Percentiles rank a stretch among this genome's conserved stretches.
Conservation (phyloP, 2,888 invertebrate genomes). For the Clanis bilineata region DNA sequence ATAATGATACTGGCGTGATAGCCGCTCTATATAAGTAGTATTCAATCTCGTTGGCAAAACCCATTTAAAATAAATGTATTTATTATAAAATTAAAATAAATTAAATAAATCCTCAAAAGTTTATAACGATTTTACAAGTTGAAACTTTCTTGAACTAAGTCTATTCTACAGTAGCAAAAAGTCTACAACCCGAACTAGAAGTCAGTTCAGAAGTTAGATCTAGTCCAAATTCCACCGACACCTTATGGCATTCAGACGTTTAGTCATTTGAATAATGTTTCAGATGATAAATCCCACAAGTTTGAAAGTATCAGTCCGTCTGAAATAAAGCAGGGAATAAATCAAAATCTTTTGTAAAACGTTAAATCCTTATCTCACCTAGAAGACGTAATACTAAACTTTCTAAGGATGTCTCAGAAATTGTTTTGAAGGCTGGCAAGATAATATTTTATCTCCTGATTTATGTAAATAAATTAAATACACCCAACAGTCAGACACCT, state of each 20-base stretch:
- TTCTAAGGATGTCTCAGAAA: background rate
- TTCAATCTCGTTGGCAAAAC: too few species aligned
- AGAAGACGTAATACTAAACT: slow-evolving; percentile 17
- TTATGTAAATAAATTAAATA: too few species aligned
- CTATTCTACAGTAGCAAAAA: background rate
- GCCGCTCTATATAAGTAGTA: too few species aligned
- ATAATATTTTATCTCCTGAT: background rate
- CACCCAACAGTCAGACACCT: too few species aligned
- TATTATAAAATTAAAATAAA: too few species aligned
- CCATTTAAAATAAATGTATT: too few species aligned
- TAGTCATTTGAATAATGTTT: slow-evolving; percentile 15
- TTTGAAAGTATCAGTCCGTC: slow-evolving; percentile 31
- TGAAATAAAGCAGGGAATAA: slow-evolving; percentile 28
- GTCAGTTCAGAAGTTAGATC: background rate
- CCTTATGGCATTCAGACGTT: slow-evolving; percentile 2
- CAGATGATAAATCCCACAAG: slow-evolving; percentile 32
- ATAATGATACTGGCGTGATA: too few species aligned
- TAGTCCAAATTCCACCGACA: background rate
- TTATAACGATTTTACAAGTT: background rate
- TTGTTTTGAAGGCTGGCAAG: background rate
- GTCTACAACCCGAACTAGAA: background rate
- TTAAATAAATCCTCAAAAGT: too few species aligned
- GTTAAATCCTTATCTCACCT: slow-evolving; percentile 33
- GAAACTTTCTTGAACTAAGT: background rate
- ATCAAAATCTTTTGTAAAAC: slow-evolving; percentile 34